These are phyloP conservation scores for Sula dactylatra DNA, from an alignment of 2,113 vertebrate genomes.

Conservation along the genomic window DNA sequence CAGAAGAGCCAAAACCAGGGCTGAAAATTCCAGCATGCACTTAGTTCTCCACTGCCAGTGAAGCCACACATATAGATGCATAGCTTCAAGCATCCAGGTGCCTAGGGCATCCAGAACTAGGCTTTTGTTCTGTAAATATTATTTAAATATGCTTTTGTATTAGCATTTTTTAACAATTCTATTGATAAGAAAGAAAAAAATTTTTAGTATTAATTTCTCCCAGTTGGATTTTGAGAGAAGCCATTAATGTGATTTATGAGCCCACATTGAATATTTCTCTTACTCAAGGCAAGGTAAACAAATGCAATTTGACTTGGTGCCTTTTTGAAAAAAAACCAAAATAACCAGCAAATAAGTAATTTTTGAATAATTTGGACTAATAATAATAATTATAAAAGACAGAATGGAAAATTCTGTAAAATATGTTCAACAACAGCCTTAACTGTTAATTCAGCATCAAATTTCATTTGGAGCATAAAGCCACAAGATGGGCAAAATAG, in stretches of 20 bases:
- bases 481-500: neutral
- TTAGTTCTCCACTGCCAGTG: neutral
- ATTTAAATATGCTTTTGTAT: neutral
- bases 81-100: neutral
- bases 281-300: neutral
- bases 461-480: neutral
- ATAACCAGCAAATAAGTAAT: fast-evolving
- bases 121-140: neutral
- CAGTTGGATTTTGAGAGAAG: neutral
- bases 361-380: neutral
- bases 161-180: neutral
- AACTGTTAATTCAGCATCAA: neutral
- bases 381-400: neutral
- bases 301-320: neutral
- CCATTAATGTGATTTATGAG: neutral
- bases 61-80: fast-evolving
- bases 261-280: neutral
- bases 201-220: neutral
- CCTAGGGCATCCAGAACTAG: neutral
- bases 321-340: neutral
- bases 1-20: neutral
- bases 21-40: neutral
- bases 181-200: neutral
- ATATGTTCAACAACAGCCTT: neutral
- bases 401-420: neutral